phyloP scores from a whole-genome alignment of 1,140 invertebrate species.

The Heliothis virescens region DNA sequence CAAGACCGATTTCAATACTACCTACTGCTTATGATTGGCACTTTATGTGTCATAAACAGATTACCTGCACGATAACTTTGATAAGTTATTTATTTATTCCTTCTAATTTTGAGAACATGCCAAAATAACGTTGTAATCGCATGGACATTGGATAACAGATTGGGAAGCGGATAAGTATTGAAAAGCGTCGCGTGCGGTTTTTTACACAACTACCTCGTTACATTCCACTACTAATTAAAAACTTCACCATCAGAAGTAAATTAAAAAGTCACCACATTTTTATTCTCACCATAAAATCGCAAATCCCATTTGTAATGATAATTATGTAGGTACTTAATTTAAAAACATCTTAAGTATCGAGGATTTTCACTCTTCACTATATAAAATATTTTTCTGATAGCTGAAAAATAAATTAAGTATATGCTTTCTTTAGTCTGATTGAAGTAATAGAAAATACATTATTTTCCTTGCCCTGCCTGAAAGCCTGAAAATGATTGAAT shows the following conservation, averaged over 20 bases:
- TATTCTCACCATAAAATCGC: conserved; percentile 68
- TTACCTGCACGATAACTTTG: conserved; percentile 17
- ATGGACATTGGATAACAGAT: conserved; percentile 20
- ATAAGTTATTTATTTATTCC: not conserved
- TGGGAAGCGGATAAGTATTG: conserved; percentile 51
- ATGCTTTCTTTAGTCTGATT: no score
- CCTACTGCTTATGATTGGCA: not conserved
- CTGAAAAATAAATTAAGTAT: not conserved
- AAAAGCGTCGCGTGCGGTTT: conserved; percentile 59
- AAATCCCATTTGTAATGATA: conserved; percentile 71
- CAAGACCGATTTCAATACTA: not conserved
- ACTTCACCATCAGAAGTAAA: conserved; percentile 73
- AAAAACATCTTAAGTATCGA: conserved; percentile 8
- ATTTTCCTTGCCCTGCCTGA: no score
- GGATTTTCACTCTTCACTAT: not conserved
- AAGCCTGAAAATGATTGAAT: no score
- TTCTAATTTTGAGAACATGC: not conserved
- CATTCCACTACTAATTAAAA: conserved; percentile 75
- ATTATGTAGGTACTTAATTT: conserved; percentile 54
- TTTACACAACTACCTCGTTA: conserved; percentile 22
- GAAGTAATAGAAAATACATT: no score
- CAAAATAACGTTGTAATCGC: conserved; percentile 17
- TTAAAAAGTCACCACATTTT: conserved; percentile 67
- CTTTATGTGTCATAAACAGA: conserved; percentile 10
- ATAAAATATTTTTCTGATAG: not conserved